These are phyloP conservation scores for Myotis daubentonii DNA, from an alignment of 2,797 vertebrate genomes.

Conservation along the genomic window DNA sequence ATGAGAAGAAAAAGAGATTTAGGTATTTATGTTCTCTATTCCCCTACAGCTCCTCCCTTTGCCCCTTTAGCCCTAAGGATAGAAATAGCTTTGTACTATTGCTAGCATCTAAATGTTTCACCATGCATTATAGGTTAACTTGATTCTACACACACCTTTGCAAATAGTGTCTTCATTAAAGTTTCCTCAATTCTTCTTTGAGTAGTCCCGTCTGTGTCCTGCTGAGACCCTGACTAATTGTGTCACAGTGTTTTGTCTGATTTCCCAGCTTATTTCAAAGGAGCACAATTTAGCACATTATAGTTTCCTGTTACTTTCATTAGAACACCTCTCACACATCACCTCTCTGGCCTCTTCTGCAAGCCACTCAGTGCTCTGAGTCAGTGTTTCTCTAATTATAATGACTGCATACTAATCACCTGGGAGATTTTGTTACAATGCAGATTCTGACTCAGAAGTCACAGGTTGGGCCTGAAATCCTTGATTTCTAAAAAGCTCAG, in stretches of 20 bases:
- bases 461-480: not conserved
- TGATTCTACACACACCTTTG: not conserved
- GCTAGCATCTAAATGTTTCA: not conserved
- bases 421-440: not conserved
- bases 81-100: not conserved
- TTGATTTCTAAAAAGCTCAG: not conserved
- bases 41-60: not conserved
- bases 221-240: not conserved
- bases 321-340: constrained; percentile 15
- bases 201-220: not conserved
- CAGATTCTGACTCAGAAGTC: not conserved
- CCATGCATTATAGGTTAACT: not conserved
- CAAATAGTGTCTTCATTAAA: not conserved
- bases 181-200: not conserved
- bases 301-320: not conserved
- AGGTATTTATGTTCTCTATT: not conserved
- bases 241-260: not conserved
- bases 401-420: not conserved
- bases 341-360: not conserved
- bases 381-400: constrained; percentile 39
- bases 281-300: not conserved
- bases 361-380: not conserved
- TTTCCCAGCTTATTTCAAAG: not conserved
- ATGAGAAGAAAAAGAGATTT: not conserved
- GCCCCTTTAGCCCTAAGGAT: not conserved